Percentiles rank a stretch among this genome's conserved stretches.
Conservation (phyloP, 2,888 invertebrate genomes). For the Phortica okadai region DNA sequence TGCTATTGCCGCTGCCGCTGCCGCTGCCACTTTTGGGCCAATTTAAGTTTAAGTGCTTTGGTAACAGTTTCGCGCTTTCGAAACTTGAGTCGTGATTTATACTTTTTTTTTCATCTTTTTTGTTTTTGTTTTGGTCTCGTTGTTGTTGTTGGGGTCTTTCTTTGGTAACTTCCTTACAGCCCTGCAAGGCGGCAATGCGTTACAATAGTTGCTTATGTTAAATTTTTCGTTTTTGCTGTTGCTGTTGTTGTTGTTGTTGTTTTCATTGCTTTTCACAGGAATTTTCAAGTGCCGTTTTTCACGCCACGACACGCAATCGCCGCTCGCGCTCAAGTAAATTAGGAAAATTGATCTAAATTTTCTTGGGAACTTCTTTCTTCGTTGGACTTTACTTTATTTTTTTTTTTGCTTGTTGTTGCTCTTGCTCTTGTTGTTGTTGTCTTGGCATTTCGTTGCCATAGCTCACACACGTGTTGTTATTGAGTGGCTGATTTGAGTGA, state of each 20-base stretch:
- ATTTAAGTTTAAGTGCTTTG: conserved; percentile 71
- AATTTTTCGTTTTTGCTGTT: conserved; percentile 26
- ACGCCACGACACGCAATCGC: conserved; percentile 72
- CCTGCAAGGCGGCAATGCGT: not conserved
- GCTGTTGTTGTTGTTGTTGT: conserved; percentile 30
- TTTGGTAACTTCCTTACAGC: not conserved
- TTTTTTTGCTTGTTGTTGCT: conserved; percentile 25
- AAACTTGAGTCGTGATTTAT: conserved; percentile 72
- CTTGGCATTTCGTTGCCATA: not conserved
- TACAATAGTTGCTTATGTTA: not conserved
- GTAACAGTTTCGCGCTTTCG: conserved; percentile 72
- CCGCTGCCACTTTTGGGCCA: conserved; percentile 56
- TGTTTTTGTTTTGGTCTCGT: conserved; percentile 6
- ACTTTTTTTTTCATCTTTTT: conserved; percentile 48
- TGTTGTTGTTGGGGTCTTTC: conserved; percentile 11
- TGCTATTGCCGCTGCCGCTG: not conserved
- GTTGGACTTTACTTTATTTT: conserved; percentile 41
- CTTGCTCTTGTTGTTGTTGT: not conserved
- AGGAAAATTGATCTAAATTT: conserved; percentile 70
- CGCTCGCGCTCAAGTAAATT: conserved; percentile 62
- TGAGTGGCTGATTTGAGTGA: not conserved
- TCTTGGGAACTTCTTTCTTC: conserved; percentile 65
- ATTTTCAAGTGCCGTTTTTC: conserved; percentile 70
- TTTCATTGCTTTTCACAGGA: conserved; percentile 40
- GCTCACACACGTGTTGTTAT: conserved; percentile 16